A percentile compares a stretch with the other conserved stretches of the same genome.
Conservation (phyloP, 2,113 vertebrate species). For the Todiramphus chloris region DNA sequence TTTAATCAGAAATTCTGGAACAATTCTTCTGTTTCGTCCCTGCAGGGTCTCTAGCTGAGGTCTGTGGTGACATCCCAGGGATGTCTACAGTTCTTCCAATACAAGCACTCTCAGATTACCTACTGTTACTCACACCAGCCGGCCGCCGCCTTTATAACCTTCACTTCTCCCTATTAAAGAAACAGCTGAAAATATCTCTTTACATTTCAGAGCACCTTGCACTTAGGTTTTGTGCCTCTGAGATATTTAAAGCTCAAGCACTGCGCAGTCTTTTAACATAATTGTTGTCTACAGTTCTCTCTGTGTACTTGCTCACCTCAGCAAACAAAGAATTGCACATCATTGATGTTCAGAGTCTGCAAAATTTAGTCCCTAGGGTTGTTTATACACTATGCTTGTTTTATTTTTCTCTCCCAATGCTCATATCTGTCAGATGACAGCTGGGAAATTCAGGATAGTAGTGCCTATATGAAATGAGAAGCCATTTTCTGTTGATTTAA, state of each 20-base stretch:
- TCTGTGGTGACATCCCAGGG: background rate
- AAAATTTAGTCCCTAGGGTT: slow-evolving; percentile 22
- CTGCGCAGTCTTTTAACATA: background rate
- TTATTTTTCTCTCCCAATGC: background rate
- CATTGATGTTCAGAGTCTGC: background rate
- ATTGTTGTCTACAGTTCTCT: slow-evolving; percentile 19
- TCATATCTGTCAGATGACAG: slow-evolving; percentile 33
- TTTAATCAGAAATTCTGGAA: background rate
- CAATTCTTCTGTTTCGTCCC: background rate
- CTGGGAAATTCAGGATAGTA: slow-evolving; percentile 5
- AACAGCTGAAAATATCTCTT: background rate
- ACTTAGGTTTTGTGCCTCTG: background rate
- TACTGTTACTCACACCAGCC: accelerated
- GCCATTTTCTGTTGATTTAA: background rate
- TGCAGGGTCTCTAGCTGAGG: background rate
- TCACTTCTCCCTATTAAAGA: background rate
- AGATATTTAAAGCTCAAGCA: background rate
- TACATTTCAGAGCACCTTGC: background rate
- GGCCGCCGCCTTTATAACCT: background rate
- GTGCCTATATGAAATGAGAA: background rate
- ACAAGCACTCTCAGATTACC: background rate
- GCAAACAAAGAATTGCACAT: slow-evolving; percentile 36
- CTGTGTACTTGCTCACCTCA: slow-evolving; percentile 33
- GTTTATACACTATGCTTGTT: background rate
- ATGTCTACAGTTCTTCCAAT: background rate